A percentile compares a stretch with the other conserved stretches of the same genome.
Evolutionary conservation across 2,113 vertebrate genomes (phyloP).

Genomic region (Eptesicus fuscus): DNA sequence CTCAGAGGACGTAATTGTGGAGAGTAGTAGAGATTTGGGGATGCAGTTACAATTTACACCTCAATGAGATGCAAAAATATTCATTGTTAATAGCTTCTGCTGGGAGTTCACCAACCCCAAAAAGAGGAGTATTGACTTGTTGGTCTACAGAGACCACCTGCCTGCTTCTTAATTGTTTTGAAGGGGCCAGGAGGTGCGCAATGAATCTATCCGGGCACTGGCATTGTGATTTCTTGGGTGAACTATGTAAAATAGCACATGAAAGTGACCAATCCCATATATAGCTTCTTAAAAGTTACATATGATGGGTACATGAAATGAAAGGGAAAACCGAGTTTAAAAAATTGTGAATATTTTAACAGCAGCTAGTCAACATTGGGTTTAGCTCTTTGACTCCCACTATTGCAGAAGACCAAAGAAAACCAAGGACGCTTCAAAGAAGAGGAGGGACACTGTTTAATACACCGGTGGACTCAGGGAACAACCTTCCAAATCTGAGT

Average conservation of each 20-base stretch:
- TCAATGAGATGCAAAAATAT: constrained; percentile 56
- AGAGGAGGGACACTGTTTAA: too few relatives aligned
- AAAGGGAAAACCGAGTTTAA: neutral
- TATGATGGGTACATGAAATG: neutral
- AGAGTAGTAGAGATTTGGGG: neutral
- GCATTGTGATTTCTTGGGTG: neutral
- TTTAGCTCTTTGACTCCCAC: neutral
- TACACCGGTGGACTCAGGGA: too few relatives aligned
- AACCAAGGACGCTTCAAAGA: too few relatives aligned
- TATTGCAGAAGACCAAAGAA: too few relatives aligned
- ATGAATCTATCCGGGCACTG: neutral
- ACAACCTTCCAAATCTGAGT: too few relatives aligned
- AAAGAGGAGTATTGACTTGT: constrained; percentile 7
- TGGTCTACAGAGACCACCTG: neutral
- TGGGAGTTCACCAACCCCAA: neutral
- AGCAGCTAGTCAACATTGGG: neutral
- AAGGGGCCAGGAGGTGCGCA: neutral
- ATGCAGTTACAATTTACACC: constrained; percentile 26
- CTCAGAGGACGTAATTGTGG: constrained; percentile 19
- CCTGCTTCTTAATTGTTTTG: constrained; percentile 11
- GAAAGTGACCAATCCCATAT: neutral
- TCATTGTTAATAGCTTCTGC: constrained; percentile 49
- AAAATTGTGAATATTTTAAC: constrained; percentile 12
- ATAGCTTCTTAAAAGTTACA: neutral
- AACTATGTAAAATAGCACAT: neutral